These are phyloP conservation scores for Marronus borbonicus DNA, from an alignment of 2,888 invertebrate genomes.

Conservation along the genomic window DNA sequence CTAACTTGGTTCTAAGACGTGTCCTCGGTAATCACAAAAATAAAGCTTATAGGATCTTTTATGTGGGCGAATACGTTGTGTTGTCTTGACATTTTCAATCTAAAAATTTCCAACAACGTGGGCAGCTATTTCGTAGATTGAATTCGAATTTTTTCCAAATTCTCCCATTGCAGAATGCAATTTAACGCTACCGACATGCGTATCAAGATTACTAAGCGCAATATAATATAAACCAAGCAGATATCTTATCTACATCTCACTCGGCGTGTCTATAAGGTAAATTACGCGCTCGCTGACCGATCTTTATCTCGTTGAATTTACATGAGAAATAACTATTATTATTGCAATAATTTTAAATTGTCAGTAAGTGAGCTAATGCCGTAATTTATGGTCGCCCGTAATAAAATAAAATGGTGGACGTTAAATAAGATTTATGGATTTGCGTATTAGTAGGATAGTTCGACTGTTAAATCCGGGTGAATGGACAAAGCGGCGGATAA, in stretches of 20 bases:
- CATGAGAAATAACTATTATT: slow-evolving; percentile 42
- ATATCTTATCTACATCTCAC: neutral
- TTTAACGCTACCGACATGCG: no score
- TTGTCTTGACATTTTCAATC: no score
- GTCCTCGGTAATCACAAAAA: no score
- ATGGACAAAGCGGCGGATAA: neutral
- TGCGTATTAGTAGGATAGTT: slow-evolving; percentile 7
- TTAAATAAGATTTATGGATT: slow-evolving; percentile 43
- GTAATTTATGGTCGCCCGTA: slow-evolving; percentile 23
- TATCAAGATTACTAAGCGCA: no score
- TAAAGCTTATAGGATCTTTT: no score
- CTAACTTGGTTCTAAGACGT: no score
- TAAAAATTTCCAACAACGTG: no score
- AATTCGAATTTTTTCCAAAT: no score
- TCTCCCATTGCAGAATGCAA: no score
- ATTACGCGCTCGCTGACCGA: slow-evolving; percentile 6
- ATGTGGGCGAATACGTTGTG: no score
- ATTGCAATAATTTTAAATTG: slow-evolving; percentile 44
- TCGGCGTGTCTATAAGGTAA: slow-evolving; percentile 13
- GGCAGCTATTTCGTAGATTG: no score
- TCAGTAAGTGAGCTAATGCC: slow-evolving; percentile 36
- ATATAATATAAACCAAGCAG: neutral
- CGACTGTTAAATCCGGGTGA: slow-evolving; percentile 21
- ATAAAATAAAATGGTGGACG: slow-evolving; percentile 40
- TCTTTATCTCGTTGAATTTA: slow-evolving; percentile 31